Base-by-base conservation (phyloP, 2,888 invertebrate species). In the Lamproptera curius region DNA sequence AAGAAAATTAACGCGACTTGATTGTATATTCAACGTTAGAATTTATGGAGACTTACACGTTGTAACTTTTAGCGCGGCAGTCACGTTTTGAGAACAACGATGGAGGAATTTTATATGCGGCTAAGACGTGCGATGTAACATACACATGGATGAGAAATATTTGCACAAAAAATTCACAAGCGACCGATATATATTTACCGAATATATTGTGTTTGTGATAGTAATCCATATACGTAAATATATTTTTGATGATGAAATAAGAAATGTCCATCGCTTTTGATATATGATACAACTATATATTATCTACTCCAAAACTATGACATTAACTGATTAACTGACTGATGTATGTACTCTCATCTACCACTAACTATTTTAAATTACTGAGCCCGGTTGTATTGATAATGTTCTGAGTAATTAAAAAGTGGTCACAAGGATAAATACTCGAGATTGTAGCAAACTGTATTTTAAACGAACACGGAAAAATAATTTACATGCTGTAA, bases 1-100 rank as follows among this genome's bases (percentile, higher is more conserved):
- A 20, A 42, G 42, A 42, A 20, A 34, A 42, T 42, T 42, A 42
- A 42, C 42, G 34, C 34, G 16, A 8, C 42, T 14, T 10, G 34
- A 42, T 34, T 42, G 42, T 42, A 41, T 31, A 41, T 41, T 41
- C 41, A 41, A 41, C 41, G 15, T 20, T 17, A 13, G 33, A 39
- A 39, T 39, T 39, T 40, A 28, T 16, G 26, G 16, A 16, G 26
- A 33, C 16, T 26, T 39, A 33, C 33, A 15, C 31, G 41, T 41
- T 16, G 33, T 41, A 41, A 41, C 33, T 41, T 33, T 16, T 31
- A 17, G 31, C 33, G 8, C 28, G 28, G 28, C n/a, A 40, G 40
- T 28, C 28, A 40, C 40, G 28, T 40, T 16, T 16, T 28, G 1
- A 16, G 16, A 11, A 16, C 16, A 16, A 40, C 40, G 28, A 40